Percentiles rank a stretch among this genome's conserved stretches.
These are phyloP conservation scores for Heteronetta atricapilla DNA, from an alignment of 2,113 vertebrate genomes.

Conservation along the genomic window DNA sequence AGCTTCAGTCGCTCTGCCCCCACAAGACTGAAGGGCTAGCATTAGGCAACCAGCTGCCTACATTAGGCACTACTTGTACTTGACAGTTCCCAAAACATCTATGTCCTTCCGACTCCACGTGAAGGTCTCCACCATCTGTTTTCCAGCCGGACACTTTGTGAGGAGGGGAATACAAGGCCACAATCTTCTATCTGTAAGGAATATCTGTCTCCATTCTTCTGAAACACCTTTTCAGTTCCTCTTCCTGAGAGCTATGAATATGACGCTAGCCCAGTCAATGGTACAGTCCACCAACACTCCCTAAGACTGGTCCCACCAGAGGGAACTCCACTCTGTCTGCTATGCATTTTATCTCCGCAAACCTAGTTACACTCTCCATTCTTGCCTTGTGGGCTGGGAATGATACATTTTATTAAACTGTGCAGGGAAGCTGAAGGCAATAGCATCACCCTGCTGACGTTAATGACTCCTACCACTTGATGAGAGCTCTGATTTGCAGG, in stretches of 20 bases:
- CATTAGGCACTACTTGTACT: not conserved
- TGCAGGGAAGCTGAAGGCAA: not conserved
- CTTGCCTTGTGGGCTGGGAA: not conserved
- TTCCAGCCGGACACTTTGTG: not conserved
- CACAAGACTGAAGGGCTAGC: not conserved
- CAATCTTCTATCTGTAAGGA: not conserved
- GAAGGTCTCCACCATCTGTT: not conserved
- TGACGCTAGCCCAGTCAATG: not conserved
- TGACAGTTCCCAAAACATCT: not conserved
- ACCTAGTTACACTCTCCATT: not conserved
- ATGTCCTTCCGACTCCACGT: not conserved
- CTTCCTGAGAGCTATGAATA: not conserved
- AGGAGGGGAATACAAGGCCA: no score
- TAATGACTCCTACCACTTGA: not conserved
- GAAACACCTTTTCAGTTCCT: not conserved
- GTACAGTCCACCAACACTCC: not conserved
- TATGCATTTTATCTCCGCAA: not conserved
- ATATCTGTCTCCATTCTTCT: not conserved
- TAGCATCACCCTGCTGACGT: not conserved
- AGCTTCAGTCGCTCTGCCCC: not conserved
- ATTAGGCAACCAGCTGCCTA: not conserved
- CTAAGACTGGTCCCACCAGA: not conserved
- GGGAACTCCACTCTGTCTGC: not conserved
- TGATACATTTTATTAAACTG: not conserved
- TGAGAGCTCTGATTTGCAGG: rapidly evolving